Base-by-base conservation (phyloP, 2,888 invertebrate species). In the Tridacna gigas region DNA sequence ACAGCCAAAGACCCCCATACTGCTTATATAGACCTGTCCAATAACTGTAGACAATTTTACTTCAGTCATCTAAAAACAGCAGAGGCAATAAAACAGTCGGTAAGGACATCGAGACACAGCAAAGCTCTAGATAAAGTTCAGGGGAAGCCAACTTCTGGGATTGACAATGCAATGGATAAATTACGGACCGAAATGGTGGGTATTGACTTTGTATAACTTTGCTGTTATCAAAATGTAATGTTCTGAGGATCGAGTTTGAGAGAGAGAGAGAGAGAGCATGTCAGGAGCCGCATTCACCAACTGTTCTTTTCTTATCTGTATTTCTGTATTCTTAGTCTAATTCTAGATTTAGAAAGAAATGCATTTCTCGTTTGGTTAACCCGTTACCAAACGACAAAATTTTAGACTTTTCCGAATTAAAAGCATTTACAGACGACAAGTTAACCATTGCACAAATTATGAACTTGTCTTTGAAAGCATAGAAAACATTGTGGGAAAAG, bases 151-250 rank as follows among this genome's bases (percentile, higher is more conserved):
- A 45, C 63, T 51, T 77, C 79, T 9, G 73, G 80, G 20, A 45
- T 92, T 37, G 91, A 91, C 48, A 69, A 80, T 12, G 90, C 91
- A 5, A 90, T 92, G 89, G 89, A 88, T 45, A 86, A 84, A 74
- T 86, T 92, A 15, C 79, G 90, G n/a, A 82, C 81, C n/a, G 92
- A 92, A 83, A 92, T 92, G 91, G 92, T 92, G 78, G 80, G 90
- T 77, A 37, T 37, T 37, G 37, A 22, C 9, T 20, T 2, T 37
- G 37, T 37, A 7, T 37, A 37, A 37, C 37, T 37, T 37, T 37
- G 7, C 7, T 37, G 3, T 37, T 37, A 37, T 37, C 37, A 4
- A 37, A 37, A 7, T 37, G 7, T 37, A 4, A 37, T 37, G 7
- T 7, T 37, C 37, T 2, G 37, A 37, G 37, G 37, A 37, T 37